Conservation (phyloP, 1,140 invertebrate species). For the Prorops nasuta region DNA sequence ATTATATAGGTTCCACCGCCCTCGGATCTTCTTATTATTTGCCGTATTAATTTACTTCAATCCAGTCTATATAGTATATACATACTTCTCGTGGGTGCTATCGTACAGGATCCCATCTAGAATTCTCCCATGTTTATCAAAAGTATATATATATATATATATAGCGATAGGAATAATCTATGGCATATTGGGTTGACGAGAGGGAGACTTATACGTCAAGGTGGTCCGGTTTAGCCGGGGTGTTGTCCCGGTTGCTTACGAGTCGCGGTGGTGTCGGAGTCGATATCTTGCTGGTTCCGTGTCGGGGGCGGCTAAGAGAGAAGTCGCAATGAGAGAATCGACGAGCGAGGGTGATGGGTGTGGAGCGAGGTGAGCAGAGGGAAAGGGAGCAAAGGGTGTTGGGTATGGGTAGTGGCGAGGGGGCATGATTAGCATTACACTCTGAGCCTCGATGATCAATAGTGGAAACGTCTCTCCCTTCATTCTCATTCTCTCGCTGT, state of each 20-base stretch:
- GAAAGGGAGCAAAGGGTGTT: constrained; percentile 33
- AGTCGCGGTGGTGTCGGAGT: constrained; percentile 45
- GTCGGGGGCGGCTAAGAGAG: constrained; percentile 31
- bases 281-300: constrained; percentile 52
- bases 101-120: no score
- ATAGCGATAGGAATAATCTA: no score
- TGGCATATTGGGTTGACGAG: no score
- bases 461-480: constrained; percentile 57
- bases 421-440: constrained; percentile 57
- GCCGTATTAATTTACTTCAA: constrained; percentile 31
- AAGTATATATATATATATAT: no score
- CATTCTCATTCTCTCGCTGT: constrained; percentile 52
- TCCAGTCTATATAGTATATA: no score
- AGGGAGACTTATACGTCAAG: no score
- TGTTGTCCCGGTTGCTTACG: constrained; percentile 25
- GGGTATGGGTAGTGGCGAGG: constrained; percentile 40
- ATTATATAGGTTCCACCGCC: constrained; percentile 48
- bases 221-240: no score
- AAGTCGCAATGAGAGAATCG: constrained; percentile 6
- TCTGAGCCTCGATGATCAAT: constrained; percentile 58
- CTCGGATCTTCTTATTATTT: constrained; percentile 34
- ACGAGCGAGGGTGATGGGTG: constrained; percentile 19
- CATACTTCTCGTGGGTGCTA: no score
- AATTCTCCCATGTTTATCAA: no score
- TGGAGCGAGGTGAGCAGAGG: constrained; percentile 29